Percentiles rank a stretch among this genome's conserved stretches.
Conservation (phyloP, 2,888 invertebrate genomes). For the Cheilosia scutellata region DNA sequence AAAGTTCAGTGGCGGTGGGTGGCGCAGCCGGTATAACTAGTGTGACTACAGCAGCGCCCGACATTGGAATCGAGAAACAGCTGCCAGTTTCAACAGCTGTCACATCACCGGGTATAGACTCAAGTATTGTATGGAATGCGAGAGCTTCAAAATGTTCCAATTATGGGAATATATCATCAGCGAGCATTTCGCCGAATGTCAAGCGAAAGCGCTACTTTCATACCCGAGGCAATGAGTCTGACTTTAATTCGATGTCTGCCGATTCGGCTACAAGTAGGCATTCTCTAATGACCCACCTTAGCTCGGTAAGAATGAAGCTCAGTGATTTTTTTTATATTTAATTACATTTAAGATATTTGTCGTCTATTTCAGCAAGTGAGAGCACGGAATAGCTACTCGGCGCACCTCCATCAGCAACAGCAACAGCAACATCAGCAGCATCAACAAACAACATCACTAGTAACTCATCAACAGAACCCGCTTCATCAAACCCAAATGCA, state of each 20-base stretch:
- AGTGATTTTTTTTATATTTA: too few species aligned
- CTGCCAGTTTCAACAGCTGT: constrained; percentile 77
- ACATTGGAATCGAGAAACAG: constrained; percentile 56
- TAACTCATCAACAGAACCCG: constrained; percentile 77
- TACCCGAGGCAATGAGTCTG: constrained; percentile 83
- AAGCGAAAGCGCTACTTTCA: constrained; percentile 82
- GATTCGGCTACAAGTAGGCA: constrained; percentile 88
- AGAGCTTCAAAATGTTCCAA: constrained; percentile 78
- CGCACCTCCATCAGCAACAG: constrained; percentile 77
- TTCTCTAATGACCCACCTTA: constrained; percentile 84
- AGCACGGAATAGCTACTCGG: constrained; percentile 77
- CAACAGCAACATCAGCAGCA: constrained; percentile 23
- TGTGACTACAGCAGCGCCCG: not conserved
- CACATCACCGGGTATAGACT: constrained; percentile 83
- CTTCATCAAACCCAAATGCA: constrained; percentile 67
- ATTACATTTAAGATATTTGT: not conserved
- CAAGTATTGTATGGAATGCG: constrained; percentile 78
- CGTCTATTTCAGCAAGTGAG: constrained; percentile 80
- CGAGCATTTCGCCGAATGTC: constrained; percentile 81
- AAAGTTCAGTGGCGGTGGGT: constrained; percentile 70
- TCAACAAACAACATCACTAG: constrained; percentile 61
- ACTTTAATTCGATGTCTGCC: constrained; percentile 88
- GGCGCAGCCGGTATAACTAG: constrained; percentile 62
- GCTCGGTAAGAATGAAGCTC: constrained; percentile 84
- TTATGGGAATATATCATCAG: constrained; percentile 81